Base-by-base conservation (phyloP, 2,797 vertebrate genomes). In the Gambusia yucatana region DNA sequence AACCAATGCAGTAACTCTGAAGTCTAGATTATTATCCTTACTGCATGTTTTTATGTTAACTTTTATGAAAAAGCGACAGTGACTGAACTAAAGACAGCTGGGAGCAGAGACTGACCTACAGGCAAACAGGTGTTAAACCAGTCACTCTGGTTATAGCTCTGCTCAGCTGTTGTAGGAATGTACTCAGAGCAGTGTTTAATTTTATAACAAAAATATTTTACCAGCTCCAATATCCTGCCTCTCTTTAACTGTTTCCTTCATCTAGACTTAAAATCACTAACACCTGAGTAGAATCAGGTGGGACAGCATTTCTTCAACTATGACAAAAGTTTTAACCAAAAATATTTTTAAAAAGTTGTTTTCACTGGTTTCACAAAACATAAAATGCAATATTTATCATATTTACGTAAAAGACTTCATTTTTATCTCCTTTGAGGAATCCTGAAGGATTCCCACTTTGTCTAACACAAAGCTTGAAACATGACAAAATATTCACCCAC, bases 141-240 rank as follows among this genome's bases (percentile, higher is more conserved):
- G 75, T 61, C 75, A 74, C 55, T 36, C 44, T 36, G 77, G 76
- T 85, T 76, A 81, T 82, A 78, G 70, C 77, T 80, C 75, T 82
- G 22, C 71, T 92, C 89, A 91, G 87, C 87, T 93, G 89, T 82
- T 85, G 85, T 89, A 76, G 86, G 76, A 86, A 70, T 84, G 81
- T 84, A 71, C 78, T 88, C 69, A 61, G 75, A 61, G 36, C 59
- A 75, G 59, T 79, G 79, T 88, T 86, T 82, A 80, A 67, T 63
- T 36, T 73, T 67, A 73, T 81, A 61, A 57, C 0, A 0, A 57
- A 28, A 36, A 6, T 80, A 77, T 89, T 81, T 76, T 52, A 82
- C 67, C 69, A 61, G 52, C 73, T 78, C 78, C n/a, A 43, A 72
- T 76, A 72, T 63, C 63, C 83, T 86, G 79, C 81, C 78, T 78